Percentiles rank a stretch among this genome's conserved stretches.
phyloP scores from a whole-genome alignment of 2,888 invertebrate species.

The Drosophila robusta region DNA sequence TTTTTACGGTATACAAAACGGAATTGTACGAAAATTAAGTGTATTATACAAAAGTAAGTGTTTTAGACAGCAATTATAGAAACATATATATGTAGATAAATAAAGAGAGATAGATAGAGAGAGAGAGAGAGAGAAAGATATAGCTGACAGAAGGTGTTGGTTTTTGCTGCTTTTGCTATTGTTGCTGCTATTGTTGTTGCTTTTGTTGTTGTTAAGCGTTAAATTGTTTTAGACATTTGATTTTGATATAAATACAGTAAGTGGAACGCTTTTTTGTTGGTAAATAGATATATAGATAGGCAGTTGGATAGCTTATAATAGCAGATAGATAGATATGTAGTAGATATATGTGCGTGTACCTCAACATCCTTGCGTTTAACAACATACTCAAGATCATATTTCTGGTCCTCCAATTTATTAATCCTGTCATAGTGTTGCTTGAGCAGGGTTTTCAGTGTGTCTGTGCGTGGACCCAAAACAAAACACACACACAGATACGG shows the following conservation, averaged over 20 bases:
- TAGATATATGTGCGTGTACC: constrained; percentile 88
- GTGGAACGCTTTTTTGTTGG: constrained; percentile 20
- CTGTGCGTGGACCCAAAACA: constrained; percentile 85
- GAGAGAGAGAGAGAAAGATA: constrained; percentile 41
- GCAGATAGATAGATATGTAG: constrained; percentile 40
- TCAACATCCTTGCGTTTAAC: constrained; percentile 99
- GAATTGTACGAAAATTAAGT: constrained; percentile 50
- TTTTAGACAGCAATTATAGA: constrained; percentile 48
- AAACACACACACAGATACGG: constrained; percentile 22
- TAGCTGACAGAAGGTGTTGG: constrained; percentile 65
- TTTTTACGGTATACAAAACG: constrained; percentile 27
- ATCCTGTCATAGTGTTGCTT: constrained; percentile 96
- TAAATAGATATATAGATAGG: constrained; percentile 9
- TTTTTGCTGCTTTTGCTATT: constrained; percentile 31
- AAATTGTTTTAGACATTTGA: constrained; percentile 55
- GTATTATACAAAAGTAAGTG: constrained; percentile 63
- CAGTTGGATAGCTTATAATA: constrained; percentile 28
- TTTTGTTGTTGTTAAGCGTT: constrained; percentile 59
- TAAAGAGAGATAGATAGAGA: constrained; percentile 23
- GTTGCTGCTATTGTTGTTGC: constrained; percentile 32
- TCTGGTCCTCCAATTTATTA: constrained; percentile 94
- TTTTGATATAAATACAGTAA: constrained; percentile 53
- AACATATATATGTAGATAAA: constrained; percentile 17
- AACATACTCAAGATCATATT: constrained; percentile 99
- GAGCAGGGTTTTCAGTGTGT: constrained; percentile 90